phyloP scores from a whole-genome alignment of 2,888 invertebrate genomes.

The Diploptera punctata region DNA sequence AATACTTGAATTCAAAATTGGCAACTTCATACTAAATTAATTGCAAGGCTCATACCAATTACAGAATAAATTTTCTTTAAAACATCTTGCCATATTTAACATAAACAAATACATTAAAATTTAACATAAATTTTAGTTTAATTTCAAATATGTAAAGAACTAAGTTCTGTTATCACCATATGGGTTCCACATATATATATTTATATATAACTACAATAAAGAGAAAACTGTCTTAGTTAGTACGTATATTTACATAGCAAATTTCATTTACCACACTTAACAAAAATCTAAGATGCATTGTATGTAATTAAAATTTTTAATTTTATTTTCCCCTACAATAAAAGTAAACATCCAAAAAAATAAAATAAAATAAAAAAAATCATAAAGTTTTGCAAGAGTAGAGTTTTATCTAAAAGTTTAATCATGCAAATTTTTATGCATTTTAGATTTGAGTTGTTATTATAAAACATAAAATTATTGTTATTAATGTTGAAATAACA shows the following conservation, averaged over 20 bases:
- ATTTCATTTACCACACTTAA: conserved; percentile 35
- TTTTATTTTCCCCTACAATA: neutral
- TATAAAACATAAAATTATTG: neutral
- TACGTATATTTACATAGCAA: conserved; percentile 35
- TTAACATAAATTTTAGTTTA: neutral
- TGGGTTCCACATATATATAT: conserved; percentile 15
- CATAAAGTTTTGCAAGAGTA: neutral
- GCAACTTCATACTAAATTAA: no score
- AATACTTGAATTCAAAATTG: no score
- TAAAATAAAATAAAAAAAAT: neutral
- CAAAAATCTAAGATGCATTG: conserved; percentile 25
- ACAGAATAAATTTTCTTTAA: no score
- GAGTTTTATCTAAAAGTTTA: neutral
- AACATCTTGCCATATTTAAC: no score
- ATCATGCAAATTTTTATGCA: neutral
- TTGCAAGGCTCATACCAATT: no score
- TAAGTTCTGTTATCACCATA: conserved; percentile 25
- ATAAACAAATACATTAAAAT: no score
- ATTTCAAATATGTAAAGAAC: neutral
- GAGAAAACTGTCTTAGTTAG: conserved; percentile 21
- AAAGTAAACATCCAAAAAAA: neutral
- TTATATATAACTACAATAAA: no score
- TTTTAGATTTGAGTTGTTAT: conserved; percentile 11
- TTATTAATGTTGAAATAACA: neutral
- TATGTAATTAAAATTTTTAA: neutral